These are phyloP conservation scores for Podarcis muralis DNA, from an alignment of 2,113 vertebrate genomes.

Conservation along the genomic window DNA sequence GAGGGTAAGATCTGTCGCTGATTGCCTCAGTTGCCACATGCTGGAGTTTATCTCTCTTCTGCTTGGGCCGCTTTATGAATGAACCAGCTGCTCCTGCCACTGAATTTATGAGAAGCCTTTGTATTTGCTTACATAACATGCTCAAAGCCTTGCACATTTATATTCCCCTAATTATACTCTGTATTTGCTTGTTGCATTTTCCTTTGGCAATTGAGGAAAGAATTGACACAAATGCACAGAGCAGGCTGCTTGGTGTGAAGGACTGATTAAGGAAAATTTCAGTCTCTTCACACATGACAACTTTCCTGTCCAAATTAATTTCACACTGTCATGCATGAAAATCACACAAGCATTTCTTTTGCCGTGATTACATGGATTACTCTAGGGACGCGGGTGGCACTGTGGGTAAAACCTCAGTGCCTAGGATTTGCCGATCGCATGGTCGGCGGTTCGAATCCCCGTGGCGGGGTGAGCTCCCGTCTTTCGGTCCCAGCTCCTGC, in stretches of 20 bases:
- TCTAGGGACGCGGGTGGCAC: no score
- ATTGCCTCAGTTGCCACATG: rapidly evolving
- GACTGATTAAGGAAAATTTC: constrained; percentile 4
- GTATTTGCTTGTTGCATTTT: constrained; percentile 2
- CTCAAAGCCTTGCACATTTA: constrained; percentile 48
- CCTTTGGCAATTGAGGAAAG: rapidly evolving
- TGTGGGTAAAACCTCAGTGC: no score
- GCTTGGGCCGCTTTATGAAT: constrained; percentile 49
- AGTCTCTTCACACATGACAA: not conserved
- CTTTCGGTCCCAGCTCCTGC: no score
- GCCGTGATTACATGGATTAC: not conserved
- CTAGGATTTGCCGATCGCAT: no score
- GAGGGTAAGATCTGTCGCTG: rapidly evolving
- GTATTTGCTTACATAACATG: constrained; percentile 61
- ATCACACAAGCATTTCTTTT: constrained; percentile 1
- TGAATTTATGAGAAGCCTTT: constrained; percentile 44
- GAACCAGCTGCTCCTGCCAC: constrained; percentile 43
- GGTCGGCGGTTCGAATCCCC: no score
- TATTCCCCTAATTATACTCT: constrained; percentile 37
- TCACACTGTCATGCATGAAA: not conserved
- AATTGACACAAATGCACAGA: not conserved
- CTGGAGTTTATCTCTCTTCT: constrained; percentile 47
- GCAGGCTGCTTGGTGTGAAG: not conserved
- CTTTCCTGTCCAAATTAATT: constrained; percentile 3
- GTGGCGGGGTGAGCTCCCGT: no score